These are phyloP conservation scores for Auanema sp. DNA, from an alignment of 2,888 invertebrate genomes.

Conservation along the genomic window DNA sequence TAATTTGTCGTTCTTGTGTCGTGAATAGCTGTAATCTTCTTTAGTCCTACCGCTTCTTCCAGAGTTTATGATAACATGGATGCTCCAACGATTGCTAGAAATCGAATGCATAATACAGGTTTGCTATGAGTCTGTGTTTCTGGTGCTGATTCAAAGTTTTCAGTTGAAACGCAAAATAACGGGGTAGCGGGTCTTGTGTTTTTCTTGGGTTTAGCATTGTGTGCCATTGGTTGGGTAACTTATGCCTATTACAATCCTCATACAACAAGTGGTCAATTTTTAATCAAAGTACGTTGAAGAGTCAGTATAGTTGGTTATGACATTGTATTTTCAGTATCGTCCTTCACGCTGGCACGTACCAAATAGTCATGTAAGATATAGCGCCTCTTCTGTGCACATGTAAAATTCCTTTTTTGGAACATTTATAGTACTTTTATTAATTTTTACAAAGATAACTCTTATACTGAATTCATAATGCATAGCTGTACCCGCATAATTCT, in stretches of 20 bases:
- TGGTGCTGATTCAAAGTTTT: too few relatives aligned
- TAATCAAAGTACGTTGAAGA: constrained; percentile 79
- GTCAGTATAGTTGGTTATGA: background rate
- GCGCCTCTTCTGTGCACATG: constrained; percentile 56
- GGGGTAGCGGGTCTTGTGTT: constrained; percentile 71
- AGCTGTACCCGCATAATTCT: too few relatives aligned
- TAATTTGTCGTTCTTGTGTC: too few relatives aligned
- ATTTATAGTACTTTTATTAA: too few relatives aligned
- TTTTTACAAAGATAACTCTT: too few relatives aligned
- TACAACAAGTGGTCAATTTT: constrained; percentile 88
- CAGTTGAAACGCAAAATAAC: constrained; percentile 15
- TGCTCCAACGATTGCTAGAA: too few relatives aligned
- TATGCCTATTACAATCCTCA: constrained; percentile 97
- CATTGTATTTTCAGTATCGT: constrained; percentile 56
- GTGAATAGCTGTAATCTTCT: too few relatives aligned
- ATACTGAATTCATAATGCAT: too few relatives aligned
- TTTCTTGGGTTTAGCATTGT: constrained; percentile 74
- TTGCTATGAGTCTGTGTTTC: too few relatives aligned
- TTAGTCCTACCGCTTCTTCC: too few relatives aligned
- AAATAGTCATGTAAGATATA: constrained; percentile 61
- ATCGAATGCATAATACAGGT: too few relatives aligned
- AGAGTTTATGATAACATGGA: too few relatives aligned
- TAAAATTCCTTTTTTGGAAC: constrained; percentile 15
- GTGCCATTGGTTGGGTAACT: constrained; percentile 78
- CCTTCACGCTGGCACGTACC: constrained; percentile 63